Base-by-base conservation (phyloP, 2,888 invertebrate genomes). In the Sarcophaga subvicina region DNA sequence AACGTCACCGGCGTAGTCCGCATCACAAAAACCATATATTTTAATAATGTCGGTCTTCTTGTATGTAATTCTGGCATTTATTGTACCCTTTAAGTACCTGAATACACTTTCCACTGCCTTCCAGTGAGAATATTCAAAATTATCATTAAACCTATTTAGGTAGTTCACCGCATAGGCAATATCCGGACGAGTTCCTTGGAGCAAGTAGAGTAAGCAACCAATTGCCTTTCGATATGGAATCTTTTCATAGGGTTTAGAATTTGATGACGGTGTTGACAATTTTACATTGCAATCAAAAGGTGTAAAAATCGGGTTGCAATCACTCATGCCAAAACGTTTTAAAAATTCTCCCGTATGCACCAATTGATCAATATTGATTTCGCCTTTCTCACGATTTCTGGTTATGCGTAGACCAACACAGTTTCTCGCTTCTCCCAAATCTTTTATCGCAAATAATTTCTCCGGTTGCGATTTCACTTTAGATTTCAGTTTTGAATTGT, bases 1-100 rank as follows among this genome's bases (percentile, higher is more conserved):
- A 20, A 81, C 47, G 20, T 88, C 88, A 20, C 83, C 73, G 4
- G 85, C 80, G 69, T 83, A 88, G 64, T 89, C 86, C 10, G 87
- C 80, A 66, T 89, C 86, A 64, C 78, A 87, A 69, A 80, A 88
- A 8, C 83, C 87, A 22, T 22, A 6, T 12, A 87, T n/a, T 66
- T 81, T 76, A 20, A 20, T 59, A 6, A 14, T 45, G n/a, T 66
- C 59, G 64, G 54, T 37, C 49, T 69, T 72, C 60, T 73, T 67
- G 17, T 20, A 59, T 37, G 47, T 45, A 22, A 79, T 22, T 62
- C 27, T 62, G 3, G 12, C 47, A 60, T 71, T n/a, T 3, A 70
- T 70, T 5, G 64, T 71, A 27, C 67, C 77, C 14, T 77, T 77
- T n/a, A 77, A 59, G 12, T 77, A 69, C 17, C 79, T 22, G 12